Evolutionary conservation across 2,888 invertebrate genomes (phyloP).

Genomic region (Perizoma flavofasciatum): DNA sequence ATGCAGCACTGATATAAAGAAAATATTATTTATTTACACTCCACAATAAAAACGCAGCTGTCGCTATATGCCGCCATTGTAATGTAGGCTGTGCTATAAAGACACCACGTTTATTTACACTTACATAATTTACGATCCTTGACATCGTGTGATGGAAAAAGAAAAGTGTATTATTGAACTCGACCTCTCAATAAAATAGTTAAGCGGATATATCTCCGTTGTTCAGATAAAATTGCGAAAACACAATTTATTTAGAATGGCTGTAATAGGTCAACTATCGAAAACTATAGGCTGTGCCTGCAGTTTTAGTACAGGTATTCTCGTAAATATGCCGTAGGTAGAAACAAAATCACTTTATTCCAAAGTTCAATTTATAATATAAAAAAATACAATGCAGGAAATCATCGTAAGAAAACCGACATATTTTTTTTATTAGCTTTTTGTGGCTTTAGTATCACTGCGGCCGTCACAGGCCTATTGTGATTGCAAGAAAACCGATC

Average conservation of each 20-base stretch:
- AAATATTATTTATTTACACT: conserved; percentile 82
- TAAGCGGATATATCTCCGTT: conserved; percentile 20
- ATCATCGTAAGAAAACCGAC: too few relatives aligned
- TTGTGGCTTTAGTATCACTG: too few relatives aligned
- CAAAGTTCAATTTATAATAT: too few relatives aligned
- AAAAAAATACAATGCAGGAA: too few relatives aligned
- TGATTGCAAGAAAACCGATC: too few relatives aligned
- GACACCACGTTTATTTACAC: conserved; percentile 54
- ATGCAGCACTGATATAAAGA: conserved; percentile 81
- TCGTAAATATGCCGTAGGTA: too few relatives aligned
- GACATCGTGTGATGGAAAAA: conserved; percentile 43
- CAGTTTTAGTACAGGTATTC: too few relatives aligned
- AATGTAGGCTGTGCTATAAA: conserved; percentile 60
- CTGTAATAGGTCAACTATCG: too few relatives aligned
- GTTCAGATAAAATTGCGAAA: conserved; percentile 15
- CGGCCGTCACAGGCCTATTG: too few relatives aligned
- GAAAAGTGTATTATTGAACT: conserved; percentile 45
- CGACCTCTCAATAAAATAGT: conserved; percentile 19
- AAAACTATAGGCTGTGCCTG: too few relatives aligned
- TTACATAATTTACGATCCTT: conserved; percentile 56
- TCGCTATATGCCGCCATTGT: conserved; percentile 69
- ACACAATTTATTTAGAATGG: conserved; percentile 2
- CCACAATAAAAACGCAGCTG: conserved; percentile 70
- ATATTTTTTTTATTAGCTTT: too few relatives aligned
- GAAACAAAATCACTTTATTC: too few relatives aligned